Evolutionary conservation across 2,797 vertebrate species (phyloP), one percentile per base, ranked within the genome.

Genomic region (Sebastes cheni): DNA sequence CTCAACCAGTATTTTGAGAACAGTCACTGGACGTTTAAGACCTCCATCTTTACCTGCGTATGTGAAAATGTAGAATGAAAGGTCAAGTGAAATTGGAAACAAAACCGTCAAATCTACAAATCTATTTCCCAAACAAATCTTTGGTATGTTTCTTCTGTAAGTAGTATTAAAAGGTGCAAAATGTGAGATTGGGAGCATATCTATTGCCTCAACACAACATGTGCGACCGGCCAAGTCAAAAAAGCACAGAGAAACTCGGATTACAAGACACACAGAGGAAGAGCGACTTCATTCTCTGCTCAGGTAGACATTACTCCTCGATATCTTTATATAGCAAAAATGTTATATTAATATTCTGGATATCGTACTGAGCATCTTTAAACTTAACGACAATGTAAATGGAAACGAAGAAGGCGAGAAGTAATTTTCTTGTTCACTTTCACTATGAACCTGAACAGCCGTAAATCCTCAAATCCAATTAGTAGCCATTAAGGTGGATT

Each of bases 391-490:
- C 55, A 72, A n/a, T 2, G 6, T 14, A 20, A 42, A 59, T 6
- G 1, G 7, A 68, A 42, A 9, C 8, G 10, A 0, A 2, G 1
- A 16, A 18, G 20, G 5, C 1, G 4, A 55, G 29, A 78, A 36
- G 36, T 59, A 3, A 34, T 64, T 46, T 46, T 32, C 46, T 56
- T 30, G 8, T 42, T 76, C 14, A 77, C 58, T 56, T 62, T 75
- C 61, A 58, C 39, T 23, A 11, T 39, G 23, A 74, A 62, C 30
- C 34, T 18, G 23, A 2, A 67, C 5, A 2, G 32, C 12, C 52
- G 56, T 34, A 52, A 55, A 30, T 67, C 46, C 25, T 77, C 3
- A 72, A 86, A 87, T 89, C 85, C 80, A 36, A 85, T 87, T 84
- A 87, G 67, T 12, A 29, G 58, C 75, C 52, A 64, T 84, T 86